These are phyloP conservation scores for Styela clava DNA, from an alignment of 23 tunicate species.

Conservation along the genomic window DNA sequence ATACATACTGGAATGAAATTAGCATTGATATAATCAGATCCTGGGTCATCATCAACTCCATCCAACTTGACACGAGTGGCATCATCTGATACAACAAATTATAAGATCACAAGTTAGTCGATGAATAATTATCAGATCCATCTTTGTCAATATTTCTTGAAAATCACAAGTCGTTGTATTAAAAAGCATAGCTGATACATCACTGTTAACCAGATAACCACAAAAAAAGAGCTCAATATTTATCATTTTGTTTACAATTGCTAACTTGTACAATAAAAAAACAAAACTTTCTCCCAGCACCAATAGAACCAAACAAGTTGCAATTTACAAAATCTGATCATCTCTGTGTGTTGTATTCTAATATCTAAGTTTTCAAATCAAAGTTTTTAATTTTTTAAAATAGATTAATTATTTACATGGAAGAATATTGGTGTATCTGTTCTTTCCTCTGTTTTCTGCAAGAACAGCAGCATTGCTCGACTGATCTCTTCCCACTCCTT, in stretches of 20 bases:
- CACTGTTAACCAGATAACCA: too few relatives aligned
- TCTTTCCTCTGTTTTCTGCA: conserved; percentile 84
- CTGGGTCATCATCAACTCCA: conserved; percentile 64
- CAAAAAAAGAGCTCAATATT: too few relatives aligned
- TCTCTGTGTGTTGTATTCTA: too few relatives aligned
- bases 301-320: too few relatives aligned
- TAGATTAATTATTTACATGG: conserved; percentile 94
- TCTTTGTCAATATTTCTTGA: neutral
- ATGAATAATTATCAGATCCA: neutral
- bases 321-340: too few relatives aligned
- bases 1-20: conserved; percentile 86
- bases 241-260: too few relatives aligned
- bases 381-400: too few relatives aligned
- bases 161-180: too few relatives aligned
- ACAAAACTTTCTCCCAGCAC: too few relatives aligned
- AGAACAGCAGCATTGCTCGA: conserved; percentile 47
- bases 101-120: conserved; percentile 1
- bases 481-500: conserved; percentile 80
- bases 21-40: conserved; percentile 93
- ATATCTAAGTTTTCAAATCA: too few relatives aligned
- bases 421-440: conserved; percentile 91
- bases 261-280: too few relatives aligned
- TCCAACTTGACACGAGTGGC: conserved; percentile 54
- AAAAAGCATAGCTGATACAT: too few relatives aligned
- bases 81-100: conserved; percentile 44